Conservation (phyloP, 2,888 invertebrate species). For the Lamellibrachia satsuma region DNA sequence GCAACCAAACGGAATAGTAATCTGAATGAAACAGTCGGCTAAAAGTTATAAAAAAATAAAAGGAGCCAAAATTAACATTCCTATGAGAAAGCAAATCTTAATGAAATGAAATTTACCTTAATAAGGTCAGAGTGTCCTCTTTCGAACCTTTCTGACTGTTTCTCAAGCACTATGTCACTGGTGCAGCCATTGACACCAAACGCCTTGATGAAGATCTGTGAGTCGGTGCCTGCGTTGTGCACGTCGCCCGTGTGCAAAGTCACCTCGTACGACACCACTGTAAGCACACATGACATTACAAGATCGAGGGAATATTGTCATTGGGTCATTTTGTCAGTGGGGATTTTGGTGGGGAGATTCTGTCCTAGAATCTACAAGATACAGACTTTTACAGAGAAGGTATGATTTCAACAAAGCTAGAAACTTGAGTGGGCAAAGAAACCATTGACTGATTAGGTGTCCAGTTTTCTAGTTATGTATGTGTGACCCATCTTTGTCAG, state of each 20-base stretch:
- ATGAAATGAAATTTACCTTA: constrained; percentile 45
- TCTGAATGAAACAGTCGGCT: no score
- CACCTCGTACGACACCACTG: constrained; percentile 64
- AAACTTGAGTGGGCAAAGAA: neutral
- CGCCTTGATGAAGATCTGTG: constrained; percentile 56
- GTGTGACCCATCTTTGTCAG: neutral
- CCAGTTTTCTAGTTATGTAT: no score
- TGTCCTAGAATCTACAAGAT: neutral
- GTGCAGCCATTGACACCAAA: constrained; percentile 60
- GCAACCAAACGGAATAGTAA: no score
- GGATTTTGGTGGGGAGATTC: no score
- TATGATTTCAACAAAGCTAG: no score
- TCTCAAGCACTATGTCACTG: constrained; percentile 56
- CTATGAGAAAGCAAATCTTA: neutral
- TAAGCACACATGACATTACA: neutral
- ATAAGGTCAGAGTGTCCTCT: constrained; percentile 58
- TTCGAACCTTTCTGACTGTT: constrained; percentile 62
- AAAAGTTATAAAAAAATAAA: neutral
- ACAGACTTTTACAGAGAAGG: no score
- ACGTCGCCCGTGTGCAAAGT: constrained; percentile 61
- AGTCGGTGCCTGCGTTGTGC: constrained; percentile 61
- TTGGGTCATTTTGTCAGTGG: no score
- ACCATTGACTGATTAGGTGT: neutral
- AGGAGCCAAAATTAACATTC: neutral
- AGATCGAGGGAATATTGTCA: no score